Evolutionary conservation across 2,888 invertebrate genomes (phyloP), one percentile per base, ranked within the genome.

Genomic region (Notocelia uddmanniana): DNA sequence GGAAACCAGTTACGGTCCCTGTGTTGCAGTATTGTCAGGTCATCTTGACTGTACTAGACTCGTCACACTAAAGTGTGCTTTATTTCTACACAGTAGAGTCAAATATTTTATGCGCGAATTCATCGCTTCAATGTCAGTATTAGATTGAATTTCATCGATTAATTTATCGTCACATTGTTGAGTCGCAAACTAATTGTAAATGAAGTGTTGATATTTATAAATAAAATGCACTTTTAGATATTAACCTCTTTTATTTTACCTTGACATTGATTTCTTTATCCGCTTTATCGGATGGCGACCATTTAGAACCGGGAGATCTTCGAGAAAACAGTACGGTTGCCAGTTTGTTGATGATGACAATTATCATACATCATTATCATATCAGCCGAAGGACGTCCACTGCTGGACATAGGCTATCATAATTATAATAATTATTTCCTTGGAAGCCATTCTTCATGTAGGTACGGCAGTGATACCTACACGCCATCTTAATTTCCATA

Each of bases 191-290:
- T 74, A 76, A 66, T 76, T 59, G 64, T 64, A 70, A 64, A 74
- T 73, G 69, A 77, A 73, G 75, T 80, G 78, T 79, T 80, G 76
- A 77, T 74, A 77, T 74, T 81, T 77, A 79, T 78, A 73, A 84
- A 84, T 84, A 84, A 83, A 83, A 66, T 78, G 84, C 84, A 84
- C 84, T 81, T 82, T 80, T 79, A 78, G 78, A 77, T 78, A 80
- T 63, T 74, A 45, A 19, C 3, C 26, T 52, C 57, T 68, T 68
- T 64, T 69, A 26, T 48, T 68, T 72, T 19, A 31, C 26, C 50
- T 10, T 10, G 1, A 18, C 50, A 50, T 9, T 50, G 48, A 8
- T 18, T 18, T 8, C 8, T n/a, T n/a, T n/a, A n/a, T n/a, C n/a
- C n/a, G n/a, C n/a, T n/a, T n/a, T n/a, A n/a, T n/a, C n/a, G n/a